phyloP scores from a whole-genome alignment of 1,140 invertebrate species.

The Euura lappo region DNA sequence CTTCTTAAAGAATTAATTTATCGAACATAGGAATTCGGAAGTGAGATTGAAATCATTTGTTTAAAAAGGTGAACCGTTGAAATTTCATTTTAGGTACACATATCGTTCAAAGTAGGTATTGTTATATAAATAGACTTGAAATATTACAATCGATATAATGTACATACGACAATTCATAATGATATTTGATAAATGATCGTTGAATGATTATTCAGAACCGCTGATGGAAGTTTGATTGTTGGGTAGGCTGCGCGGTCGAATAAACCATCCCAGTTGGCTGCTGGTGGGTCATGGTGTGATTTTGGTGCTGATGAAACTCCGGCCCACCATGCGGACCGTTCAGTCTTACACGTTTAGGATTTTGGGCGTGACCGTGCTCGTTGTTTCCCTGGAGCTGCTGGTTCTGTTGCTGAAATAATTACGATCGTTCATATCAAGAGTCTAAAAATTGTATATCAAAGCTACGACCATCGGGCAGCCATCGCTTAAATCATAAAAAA shows the following conservation, averaged over 20 bases:
- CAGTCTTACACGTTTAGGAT: slow-evolving; percentile 61
- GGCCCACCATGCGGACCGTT: slow-evolving; percentile 61
- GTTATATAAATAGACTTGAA: neutral
- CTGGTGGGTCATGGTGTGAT: slow-evolving; percentile 57
- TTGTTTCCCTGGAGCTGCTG: slow-evolving; percentile 59
- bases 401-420: slow-evolving; percentile 51
- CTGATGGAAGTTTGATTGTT: slow-evolving; percentile 57
- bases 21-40: no score
- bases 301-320: slow-evolving; percentile 59
- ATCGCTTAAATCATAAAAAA: neutral
- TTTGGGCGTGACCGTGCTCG: slow-evolving; percentile 61
- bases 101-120: neutral
- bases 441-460: neutral
- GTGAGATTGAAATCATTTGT: neutral
- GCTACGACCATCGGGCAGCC: neutral
- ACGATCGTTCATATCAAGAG: neutral
- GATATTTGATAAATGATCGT: slow-evolving; percentile 10
- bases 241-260: slow-evolving; percentile 54
- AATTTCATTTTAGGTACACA: neutral
- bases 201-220: slow-evolving; percentile 44
- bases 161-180: neutral
- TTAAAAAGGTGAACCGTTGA: neutral
- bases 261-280: slow-evolving; percentile 59
- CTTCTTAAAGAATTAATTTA: no score
- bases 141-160: neutral